Base-by-base conservation (phyloP, 2,888 invertebrate genomes). In the Cremastinae sp. region DNA sequence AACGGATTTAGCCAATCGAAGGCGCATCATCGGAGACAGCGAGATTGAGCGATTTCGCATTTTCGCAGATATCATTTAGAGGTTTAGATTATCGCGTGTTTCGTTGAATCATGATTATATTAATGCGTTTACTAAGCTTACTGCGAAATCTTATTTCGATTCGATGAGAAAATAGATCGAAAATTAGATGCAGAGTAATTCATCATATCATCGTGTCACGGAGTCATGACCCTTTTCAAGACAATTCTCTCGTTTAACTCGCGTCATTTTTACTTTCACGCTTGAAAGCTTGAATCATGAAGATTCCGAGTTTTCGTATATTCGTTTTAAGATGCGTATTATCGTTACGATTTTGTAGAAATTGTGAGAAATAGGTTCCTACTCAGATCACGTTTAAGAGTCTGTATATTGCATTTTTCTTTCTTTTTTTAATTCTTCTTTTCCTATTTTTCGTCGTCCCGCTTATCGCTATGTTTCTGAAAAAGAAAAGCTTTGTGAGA, bases 401-500 rank as follows among this genome's bases (percentile, higher is more conserved):
- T 64, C 41, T 64, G 45, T 10, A 58, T 58, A 39, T 58, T 55
- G 56, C 41, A 47, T 56, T 37, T 56, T 56, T 39, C 58, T 68
- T 55, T 78, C 71, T 76, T 81, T 70, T 70, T 65, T 37, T 41
- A 41, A 73, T 22, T 37, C 45, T 70, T 28, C 16, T 68, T 22
- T 47, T 75, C 64, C 37, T 64, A 47, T 35, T 49, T 37, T 12
- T 14, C n/a, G 49, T 41, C 73, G 80, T 47, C 83, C 85, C 28
- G 28, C 28, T 28, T 28, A 28, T 28, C 28, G 28, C 28, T 86
- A 83, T 85, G 85, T 85, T 79, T 85, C n/a, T n/a, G n/a, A n/a
- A n/a, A n/a, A n/a, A 83, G 85, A 87, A 86, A 87, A 83, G 86
- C 86, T 86, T 84, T 80, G 84, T 80, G 84, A 28, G 28, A 87